Conservation (phyloP, 2,888 invertebrate genomes). For the Cinara cedri region DNA sequence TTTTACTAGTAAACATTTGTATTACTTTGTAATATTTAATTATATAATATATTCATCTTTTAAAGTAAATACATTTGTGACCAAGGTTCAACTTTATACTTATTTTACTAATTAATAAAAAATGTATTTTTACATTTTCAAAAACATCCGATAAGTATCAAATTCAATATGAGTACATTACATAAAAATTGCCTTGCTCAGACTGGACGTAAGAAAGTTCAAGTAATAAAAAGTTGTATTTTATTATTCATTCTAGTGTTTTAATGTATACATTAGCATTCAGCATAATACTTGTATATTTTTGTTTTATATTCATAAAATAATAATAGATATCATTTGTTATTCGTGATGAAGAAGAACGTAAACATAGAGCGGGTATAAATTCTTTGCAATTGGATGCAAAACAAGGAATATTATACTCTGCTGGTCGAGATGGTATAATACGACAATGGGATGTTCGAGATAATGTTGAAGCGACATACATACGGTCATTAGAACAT, state of each 20-base stretch:
- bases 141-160: neutral
- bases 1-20: no score
- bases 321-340: conserved; percentile 84
- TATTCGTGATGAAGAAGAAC: conserved; percentile 94
- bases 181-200: conserved; percentile 62
- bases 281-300: neutral
- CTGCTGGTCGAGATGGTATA: conserved; percentile 96
- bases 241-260: neutral
- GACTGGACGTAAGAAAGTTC: conserved; percentile 66
- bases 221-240: conserved; percentile 62
- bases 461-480: conserved; percentile 71
- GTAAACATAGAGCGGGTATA: conserved; percentile 91
- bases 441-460: conserved; percentile 85
- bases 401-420: conserved; percentile 84
- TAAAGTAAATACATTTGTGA: neutral
- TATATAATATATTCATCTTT: neutral
- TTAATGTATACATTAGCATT: neutral
- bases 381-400: conserved; percentile 95
- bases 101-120: neutral
- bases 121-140: conserved; percentile 17
- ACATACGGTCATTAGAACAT: conserved; percentile 97
- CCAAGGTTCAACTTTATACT: neutral
- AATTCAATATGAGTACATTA: conserved; percentile 42
- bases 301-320: neutral
- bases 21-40: neutral